Percentiles rank a stretch among this genome's conserved stretches.
phyloP scores from a whole-genome alignment of 2,888 invertebrate species.

The Podabrus alpinus region DNA sequence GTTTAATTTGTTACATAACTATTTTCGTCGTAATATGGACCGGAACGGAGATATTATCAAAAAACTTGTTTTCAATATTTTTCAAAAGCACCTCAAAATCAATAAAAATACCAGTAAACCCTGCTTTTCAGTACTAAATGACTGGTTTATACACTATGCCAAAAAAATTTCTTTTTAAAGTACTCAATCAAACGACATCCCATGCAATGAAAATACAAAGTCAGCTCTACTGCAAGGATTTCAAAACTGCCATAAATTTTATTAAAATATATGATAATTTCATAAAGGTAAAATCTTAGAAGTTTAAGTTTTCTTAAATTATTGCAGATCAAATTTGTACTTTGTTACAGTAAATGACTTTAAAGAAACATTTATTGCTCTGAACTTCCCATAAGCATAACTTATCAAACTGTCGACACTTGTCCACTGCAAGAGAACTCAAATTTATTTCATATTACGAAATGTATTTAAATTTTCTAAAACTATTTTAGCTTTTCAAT shows the following conservation, averaged over 20 bases:
- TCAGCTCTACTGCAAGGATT: background rate
- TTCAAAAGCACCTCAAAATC: no score
- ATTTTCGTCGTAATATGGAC: no score
- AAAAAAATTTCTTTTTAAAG: no score
- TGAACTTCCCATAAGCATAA: background rate
- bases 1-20: no score
- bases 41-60: no score
- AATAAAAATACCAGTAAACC: no score
- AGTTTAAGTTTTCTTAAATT: background rate
- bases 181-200: no score
- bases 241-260: background rate
- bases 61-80: no score
- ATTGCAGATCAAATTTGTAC: background rate
- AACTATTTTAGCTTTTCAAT: no score
- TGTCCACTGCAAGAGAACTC: background rate
- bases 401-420: background rate
- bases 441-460: background rate
- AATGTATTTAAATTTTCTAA: background rate
- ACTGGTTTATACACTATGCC: no score
- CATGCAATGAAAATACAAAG: no score
- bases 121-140: no score
- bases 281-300: background rate
- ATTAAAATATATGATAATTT: background rate
- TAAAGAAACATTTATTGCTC: background rate
- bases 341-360: background rate